Evolutionary conservation across 2,888 invertebrate genomes (phyloP), one percentile per base, ranked within the genome.

Genomic region (Phaedon cochleariae): DNA sequence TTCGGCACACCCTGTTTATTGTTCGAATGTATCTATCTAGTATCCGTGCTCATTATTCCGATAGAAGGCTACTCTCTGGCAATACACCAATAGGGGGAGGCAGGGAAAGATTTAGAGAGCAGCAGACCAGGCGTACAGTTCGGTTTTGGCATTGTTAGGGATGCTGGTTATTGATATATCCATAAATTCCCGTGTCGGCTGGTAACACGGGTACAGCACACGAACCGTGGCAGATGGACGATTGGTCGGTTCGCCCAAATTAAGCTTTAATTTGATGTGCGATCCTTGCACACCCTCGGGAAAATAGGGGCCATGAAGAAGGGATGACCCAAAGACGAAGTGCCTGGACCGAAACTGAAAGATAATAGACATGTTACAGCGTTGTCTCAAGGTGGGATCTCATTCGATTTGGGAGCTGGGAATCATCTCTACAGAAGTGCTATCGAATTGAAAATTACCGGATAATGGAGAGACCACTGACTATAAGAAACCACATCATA

Each of bases 191-290:
- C 65, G 51, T 59, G 67, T 52, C 67, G 58, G 59, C 63, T 64
- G 63, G 63, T 70, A 68, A 70, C 70, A 70, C 62, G 70, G 70
- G 64, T 65, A 59, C 58, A 55, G 63, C 63, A 67, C 62, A 61
- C 61, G 41, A 46, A 60, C 53, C 55, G 62, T 64, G 62, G 64
- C 64, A 64, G 62, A 53, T 60, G 61, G 61, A 48, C 21, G 55
- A 68, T 65, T 65, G 63, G 55, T 66, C 61, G 65, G 67, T 62
- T 65, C 62, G 52, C 67, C 64, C 45, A 62, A 65, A 70, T 68
- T 65, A 67, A 65, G 65, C 65, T 68, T 65, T 64, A 64, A 67
- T 60, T 52, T 62, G 65, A 69, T 67, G 17, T 64, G 48, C 58
- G 64, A 70, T 66, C 55, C 59, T 52, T 41, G 22, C 17, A 20